Base-by-base conservation (phyloP, 2,888 invertebrate genomes). In the Mythimna pallens region DNA sequence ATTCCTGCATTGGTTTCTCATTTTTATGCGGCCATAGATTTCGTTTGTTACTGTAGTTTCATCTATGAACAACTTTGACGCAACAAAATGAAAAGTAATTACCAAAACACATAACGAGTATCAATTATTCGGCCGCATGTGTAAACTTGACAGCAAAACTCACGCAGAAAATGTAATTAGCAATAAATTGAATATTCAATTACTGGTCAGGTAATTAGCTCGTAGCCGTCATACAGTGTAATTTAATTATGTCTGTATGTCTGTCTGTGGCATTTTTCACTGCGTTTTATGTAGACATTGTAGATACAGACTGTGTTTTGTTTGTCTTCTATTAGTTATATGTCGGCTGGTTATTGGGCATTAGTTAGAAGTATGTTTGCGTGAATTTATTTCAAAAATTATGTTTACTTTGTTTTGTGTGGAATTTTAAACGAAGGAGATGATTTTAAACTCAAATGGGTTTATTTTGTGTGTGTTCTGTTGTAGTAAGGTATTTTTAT, bases 161-260 rank as follows among this genome's bases (percentile, higher is more conserved):
- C 36, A 40, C 34, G 65, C 57, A 84, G 78, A 75, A 82, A 68
- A 72, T 59, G 84, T 91, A 93, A 94, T 94, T 91, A 92, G 90
- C 90, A 91, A 93, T 95, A 95, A 93, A 94, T 94, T 92, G 90
- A 90, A 91, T 88, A 93, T 94, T 95, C 94, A 94, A 94, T 95
- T 94, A 94, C 88, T 83, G 83, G 83, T 81, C 85, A 86, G 89
- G 90, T 94, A 92, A 94, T 95, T 92, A 93, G 92, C 91, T 89
- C 71, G 70, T 70, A 73, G 78, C 77, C 77, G 79, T 71, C 63
- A 76, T 86, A 74, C 77, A 75, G 70, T 40, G 80, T 84, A 74
- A 85, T 85, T 85, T 76, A 84, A 84, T 85, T 80, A 85, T 67
- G 73, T 81, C 70, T 81, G 87, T 83, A 78, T 83, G 84, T 85